Evolutionary conservation across 2,797 vertebrate genomes (phyloP).

Genomic region (Hafferia zeledoni): DNA sequence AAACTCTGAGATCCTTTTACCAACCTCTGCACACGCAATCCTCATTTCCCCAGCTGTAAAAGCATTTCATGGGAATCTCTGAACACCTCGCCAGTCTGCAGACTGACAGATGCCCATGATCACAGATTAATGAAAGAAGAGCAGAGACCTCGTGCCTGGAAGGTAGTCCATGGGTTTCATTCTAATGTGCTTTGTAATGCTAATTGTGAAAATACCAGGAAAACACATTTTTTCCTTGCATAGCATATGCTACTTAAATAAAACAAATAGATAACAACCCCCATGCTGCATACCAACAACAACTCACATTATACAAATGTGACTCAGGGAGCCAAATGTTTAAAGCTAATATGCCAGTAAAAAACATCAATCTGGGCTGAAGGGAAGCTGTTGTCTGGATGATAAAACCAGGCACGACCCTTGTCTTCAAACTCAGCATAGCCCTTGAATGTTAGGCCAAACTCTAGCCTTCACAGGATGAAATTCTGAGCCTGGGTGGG

Average conservation of each 20-base stretch:
- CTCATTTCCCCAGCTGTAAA: background rate
- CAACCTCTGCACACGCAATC: background rate
- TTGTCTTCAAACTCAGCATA: background rate
- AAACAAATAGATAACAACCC: slow-evolving; percentile 3
- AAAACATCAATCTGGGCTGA: background rate
- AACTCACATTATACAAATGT: rapidly evolving
- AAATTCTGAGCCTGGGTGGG: background rate
- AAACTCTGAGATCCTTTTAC: background rate
- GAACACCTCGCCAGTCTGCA: background rate
- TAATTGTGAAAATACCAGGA: background rate
- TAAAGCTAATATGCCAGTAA: background rate
- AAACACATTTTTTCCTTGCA: background rate
- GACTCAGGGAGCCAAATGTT: background rate
- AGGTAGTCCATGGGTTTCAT: background rate
- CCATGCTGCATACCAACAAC: background rate
- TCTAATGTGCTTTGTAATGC: background rate
- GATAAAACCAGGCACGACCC: background rate
- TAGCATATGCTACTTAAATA: background rate
- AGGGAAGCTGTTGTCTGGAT: background rate
- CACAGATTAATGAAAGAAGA: background rate
- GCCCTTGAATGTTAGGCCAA: background rate
- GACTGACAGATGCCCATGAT: background rate
- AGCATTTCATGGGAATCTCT: background rate
- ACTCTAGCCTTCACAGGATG: background rate
- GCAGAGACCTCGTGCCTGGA: background rate